These are phyloP conservation scores for Trachymyrmex septentrionalis DNA, from an alignment of 1,140 invertebrate species.

Conservation along the genomic window DNA sequence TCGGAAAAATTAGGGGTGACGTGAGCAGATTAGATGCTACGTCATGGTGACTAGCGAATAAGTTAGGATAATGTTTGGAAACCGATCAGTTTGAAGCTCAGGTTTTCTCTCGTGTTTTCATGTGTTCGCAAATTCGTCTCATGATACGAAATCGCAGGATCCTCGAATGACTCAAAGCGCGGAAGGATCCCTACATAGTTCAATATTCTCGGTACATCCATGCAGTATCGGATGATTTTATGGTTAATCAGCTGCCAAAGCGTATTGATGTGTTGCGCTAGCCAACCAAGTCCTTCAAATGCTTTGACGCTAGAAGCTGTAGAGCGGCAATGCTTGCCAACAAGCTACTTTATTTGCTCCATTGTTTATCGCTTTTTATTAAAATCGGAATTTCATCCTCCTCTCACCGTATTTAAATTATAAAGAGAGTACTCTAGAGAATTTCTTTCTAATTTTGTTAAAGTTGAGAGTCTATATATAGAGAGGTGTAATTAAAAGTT, in stretches of 20 bases:
- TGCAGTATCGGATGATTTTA: slow-evolving; percentile 14
- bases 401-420: neutral
- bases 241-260: slow-evolving; percentile 15
- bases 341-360: neutral
- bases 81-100: neutral
- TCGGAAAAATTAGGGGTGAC: slow-evolving; percentile 15
- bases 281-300: neutral
- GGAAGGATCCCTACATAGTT: neutral
- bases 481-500: neutral
- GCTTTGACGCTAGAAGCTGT: slow-evolving; percentile 24
- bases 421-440: neutral
- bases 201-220: slow-evolving; percentile 6
- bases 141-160: slow-evolving; percentile 1
- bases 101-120: neutral
- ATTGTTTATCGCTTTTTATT: slow-evolving; percentile 7
- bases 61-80: slow-evolving; percentile 26
- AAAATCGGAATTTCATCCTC: neutral
- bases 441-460: neutral
- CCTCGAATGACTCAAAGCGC: slow-evolving; percentile 19
- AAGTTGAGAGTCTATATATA: neutral
- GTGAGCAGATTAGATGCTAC: slow-evolving; percentile 17
- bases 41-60: slow-evolving; percentile 34
- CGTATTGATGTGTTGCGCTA: slow-evolving; percentile 40
- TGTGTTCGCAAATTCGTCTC: neutral
- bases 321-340: slow-evolving; percentile 8